phyloP scores from a whole-genome alignment of 2,113 vertebrate genomes.

The Glaucomys volans region DNA sequence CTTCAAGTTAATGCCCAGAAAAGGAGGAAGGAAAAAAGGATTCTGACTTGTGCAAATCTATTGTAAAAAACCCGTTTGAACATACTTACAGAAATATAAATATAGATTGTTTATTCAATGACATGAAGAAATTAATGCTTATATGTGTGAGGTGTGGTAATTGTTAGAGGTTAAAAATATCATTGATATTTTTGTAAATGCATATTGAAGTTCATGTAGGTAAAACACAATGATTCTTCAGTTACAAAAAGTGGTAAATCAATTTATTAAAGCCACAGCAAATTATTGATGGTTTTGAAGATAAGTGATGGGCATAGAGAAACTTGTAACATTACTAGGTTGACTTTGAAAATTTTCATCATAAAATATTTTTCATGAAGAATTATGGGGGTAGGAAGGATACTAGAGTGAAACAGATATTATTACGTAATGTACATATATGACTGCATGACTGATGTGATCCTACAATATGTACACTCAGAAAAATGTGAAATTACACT shows the following conservation, averaged over 20 bases:
- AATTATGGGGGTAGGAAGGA: no score
- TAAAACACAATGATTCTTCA: neutral
- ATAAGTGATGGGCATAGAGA: no score
- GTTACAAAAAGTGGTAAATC: neutral
- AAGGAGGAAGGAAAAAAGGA: neutral
- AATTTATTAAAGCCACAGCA: neutral
- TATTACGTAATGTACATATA: no score
- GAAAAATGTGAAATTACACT: no score
- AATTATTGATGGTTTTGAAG: neutral
- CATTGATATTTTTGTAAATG: neutral
- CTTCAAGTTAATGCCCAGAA: neutral
- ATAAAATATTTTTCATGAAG: neutral
- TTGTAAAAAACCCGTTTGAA: neutral
- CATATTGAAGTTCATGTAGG: neutral
- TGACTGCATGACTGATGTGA: no score
- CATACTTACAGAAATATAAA: neutral
- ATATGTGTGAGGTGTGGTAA: neutral
- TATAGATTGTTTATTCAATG: neutral
- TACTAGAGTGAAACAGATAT: no score
- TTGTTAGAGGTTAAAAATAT: neutral
- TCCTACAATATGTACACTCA: no score
- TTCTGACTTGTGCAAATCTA: neutral
- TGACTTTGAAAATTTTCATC: neutral
- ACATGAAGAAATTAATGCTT: neutral
- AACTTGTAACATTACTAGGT: neutral